Evolutionary conservation across 2,797 vertebrate species (phyloP).

Genomic region (Meriones psammophilus): DNA sequence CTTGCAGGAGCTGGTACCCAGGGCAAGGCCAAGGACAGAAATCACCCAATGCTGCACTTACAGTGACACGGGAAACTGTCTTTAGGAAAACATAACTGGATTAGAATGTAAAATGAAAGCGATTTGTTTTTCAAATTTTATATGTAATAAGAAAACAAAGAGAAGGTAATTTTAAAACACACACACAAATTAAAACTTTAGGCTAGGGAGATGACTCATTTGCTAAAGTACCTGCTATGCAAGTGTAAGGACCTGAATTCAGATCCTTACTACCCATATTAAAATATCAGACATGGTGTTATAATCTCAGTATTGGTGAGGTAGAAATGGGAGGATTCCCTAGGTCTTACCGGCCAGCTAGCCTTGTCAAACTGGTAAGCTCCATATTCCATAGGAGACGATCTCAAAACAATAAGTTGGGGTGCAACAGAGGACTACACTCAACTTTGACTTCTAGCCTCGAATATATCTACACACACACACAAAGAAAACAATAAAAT

Average conservation of each 20-base stretch:
- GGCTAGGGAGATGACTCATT: not conserved
- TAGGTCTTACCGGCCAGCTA: not conserved
- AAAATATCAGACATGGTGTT: not conserved
- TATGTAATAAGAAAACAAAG: not conserved
- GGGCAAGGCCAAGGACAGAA: not conserved
- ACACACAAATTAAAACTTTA: not conserved
- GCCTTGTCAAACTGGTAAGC: not conserved
- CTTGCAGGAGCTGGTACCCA: not conserved
- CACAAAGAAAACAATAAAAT: not conserved
- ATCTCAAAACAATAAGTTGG: not conserved
- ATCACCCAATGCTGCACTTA: not conserved
- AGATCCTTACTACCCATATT: not conserved
- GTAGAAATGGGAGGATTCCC: not conserved
- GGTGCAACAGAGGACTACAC: not conserved
- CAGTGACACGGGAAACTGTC: not conserved
- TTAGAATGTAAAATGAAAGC: not conserved
- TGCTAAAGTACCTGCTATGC: not conserved
- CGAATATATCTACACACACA: not conserved
- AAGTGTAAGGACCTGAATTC: not conserved
- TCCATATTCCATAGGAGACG: not conserved
- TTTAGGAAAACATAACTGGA: not conserved
- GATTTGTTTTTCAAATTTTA: not conserved
- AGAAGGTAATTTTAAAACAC: not conserved
- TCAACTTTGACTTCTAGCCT: not conserved
- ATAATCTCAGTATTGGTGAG: not conserved